Evolutionary conservation across 2,797 vertebrate genomes (phyloP).

Genomic region (Parotocinclus haroldoi): DNA sequence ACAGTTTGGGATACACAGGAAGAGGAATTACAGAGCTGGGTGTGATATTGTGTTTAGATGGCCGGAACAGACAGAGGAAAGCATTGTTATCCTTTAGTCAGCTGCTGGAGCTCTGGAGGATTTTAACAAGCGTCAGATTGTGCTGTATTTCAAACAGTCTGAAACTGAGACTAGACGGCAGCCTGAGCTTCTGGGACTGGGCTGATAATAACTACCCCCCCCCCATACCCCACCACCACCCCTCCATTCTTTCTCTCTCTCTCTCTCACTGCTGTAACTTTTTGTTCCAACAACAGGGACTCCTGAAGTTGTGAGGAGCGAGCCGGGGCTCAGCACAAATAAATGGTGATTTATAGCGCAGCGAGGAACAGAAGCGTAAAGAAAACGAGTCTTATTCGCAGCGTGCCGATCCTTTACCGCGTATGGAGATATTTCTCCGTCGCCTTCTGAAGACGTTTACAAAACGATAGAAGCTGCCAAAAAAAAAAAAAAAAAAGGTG

Average conservation of each 20-base stretch:
- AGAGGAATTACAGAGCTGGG: constrained; percentile 7
- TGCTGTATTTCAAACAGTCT: constrained; percentile 27
- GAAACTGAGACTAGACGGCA: constrained; percentile 25
- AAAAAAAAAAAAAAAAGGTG: too few species aligned
- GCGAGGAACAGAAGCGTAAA: too few species aligned
- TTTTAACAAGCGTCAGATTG: constrained; percentile 36
- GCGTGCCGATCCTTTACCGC: too few species aligned
- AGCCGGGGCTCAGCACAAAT: constrained; percentile 7
- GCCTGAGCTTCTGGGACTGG: constrained; percentile 31
- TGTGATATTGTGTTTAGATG: constrained; percentile 29
- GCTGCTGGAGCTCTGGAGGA: constrained; percentile 28
- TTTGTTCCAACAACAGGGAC: constrained; percentile 45
- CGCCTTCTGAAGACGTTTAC: too few species aligned
- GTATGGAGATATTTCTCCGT: too few species aligned
- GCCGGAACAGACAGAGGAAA: constrained; percentile 28
- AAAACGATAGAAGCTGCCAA: too few species aligned
- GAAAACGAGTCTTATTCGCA: background rate
- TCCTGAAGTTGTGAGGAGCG: constrained; percentile 46
- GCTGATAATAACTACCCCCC: constrained; percentile 15
- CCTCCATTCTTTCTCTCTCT: constrained; percentile 5
- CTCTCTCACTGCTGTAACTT: constrained; percentile 17
- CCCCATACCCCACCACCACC: background rate
- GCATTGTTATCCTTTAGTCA: constrained; percentile 25
- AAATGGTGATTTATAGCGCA: constrained; percentile 5
- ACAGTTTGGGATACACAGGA: too few species aligned